Percentiles rank a stretch among this genome's conserved stretches.
Evolutionary conservation across 2,888 invertebrate species (phyloP).

Genomic region (Spodoptera littoralis): DNA sequence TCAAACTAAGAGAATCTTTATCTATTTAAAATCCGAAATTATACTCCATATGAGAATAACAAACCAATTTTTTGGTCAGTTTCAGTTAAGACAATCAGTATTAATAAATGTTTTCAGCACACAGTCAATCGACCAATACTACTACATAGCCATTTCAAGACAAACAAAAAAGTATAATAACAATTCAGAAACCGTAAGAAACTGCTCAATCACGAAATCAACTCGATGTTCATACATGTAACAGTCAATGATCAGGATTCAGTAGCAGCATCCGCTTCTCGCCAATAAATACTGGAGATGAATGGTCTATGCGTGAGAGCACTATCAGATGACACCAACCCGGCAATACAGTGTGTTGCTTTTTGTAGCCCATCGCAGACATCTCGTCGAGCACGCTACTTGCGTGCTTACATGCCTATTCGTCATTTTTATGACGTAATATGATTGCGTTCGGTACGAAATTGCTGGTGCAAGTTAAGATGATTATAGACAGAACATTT

Average conservation of each 20-base stretch:
- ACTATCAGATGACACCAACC: conserved; percentile 73
- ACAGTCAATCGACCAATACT: too few relatives aligned
- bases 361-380: conserved; percentile 62
- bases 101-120: too few relatives aligned
- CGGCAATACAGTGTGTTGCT: conserved; percentile 56
- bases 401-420: conserved; percentile 78
- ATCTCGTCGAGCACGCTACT: conserved; percentile 71
- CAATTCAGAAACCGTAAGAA: conserved; percentile 41
- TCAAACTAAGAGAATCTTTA: too few relatives aligned
- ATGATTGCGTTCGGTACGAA: conserved; percentile 72
- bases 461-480: conserved; percentile 46
- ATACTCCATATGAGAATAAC: too few relatives aligned
- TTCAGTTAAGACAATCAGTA: too few relatives aligned
- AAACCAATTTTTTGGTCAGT: too few relatives aligned
- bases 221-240: conserved; percentile 38
- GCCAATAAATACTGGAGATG: conserved; percentile 77
- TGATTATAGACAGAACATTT: conserved; percentile 52
- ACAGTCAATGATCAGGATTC: conserved; percentile 64
- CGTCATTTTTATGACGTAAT: conserved; percentile 85
- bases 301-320: conserved; percentile 81
- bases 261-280: conserved; percentile 76
- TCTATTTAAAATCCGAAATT: too few relatives aligned
- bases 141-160: background rate
- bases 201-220: conserved; percentile 48
- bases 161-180: conserved; percentile 43